Evolutionary conservation across 2,113 vertebrate genomes (phyloP).

Genomic region (Nothobranchius furzeri): DNA sequence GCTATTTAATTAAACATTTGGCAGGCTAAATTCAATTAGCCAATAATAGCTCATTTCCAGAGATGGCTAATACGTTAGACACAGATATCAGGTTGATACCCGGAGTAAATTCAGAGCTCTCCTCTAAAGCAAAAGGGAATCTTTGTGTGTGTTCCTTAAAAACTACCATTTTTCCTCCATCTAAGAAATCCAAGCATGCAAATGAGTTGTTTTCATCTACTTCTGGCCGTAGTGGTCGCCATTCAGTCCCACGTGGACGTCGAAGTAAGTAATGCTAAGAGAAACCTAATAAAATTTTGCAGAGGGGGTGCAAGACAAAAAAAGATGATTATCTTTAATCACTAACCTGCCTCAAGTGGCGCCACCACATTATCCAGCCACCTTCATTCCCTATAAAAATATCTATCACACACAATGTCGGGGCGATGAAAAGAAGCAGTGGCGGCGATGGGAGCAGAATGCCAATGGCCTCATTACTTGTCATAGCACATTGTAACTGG

Average conservation of each 20-base stretch:
- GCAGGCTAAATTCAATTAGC: slow-evolving; percentile 71
- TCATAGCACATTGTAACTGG: slow-evolving; percentile 99
- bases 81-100: slow-evolving; percentile 54
- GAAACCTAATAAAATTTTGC: slow-evolving; percentile 89
- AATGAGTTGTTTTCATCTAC: slow-evolving; percentile 48
- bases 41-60: slow-evolving; percentile 66
- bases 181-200: slow-evolving; percentile 43
- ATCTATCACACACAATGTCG: slow-evolving; percentile 92
- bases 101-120: slow-evolving; percentile 56
- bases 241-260: slow-evolving; percentile 80
- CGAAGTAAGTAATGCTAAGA: slow-evolving; percentile 90
- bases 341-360: slow-evolving; percentile 92
- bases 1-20: slow-evolving; percentile 75
- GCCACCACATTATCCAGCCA: slow-evolving; percentile 90
- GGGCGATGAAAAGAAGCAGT: slow-evolving; percentile 85
- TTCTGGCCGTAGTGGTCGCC: slow-evolving; percentile 13
- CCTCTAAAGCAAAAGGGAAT: slow-evolving; percentile 33
- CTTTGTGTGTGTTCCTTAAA: background rate
- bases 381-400: slow-evolving; percentile 96
- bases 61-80: slow-evolving; percentile 48
- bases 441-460: slow-evolving; percentile 86
- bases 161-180: slow-evolving; percentile 26
- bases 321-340: slow-evolving; percentile 97
- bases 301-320: slow-evolving; percentile 53
- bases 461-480: slow-evolving; percentile 99